These are phyloP conservation scores for Colaptes auratus DNA, from an alignment of 2,113 vertebrate species.

Conservation along the genomic window DNA sequence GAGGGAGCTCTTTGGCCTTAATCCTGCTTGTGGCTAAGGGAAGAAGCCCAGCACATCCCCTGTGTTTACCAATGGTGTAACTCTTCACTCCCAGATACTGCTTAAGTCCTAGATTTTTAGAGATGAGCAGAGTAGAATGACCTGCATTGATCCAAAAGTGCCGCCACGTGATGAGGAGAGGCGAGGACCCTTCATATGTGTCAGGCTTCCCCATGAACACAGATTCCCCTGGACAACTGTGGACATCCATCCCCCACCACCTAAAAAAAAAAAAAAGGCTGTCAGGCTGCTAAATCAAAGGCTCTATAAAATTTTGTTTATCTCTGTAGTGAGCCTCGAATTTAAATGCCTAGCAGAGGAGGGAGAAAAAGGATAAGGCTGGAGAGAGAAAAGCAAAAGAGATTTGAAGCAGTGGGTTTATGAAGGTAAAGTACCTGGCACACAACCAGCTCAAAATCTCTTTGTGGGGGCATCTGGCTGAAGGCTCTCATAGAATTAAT, in stretches of 20 bases:
- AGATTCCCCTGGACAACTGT: accelerated
- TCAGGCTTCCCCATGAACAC: neutral
- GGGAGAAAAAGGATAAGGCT: neutral
- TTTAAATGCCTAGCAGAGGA: conserved; percentile 18
- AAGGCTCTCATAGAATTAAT: neutral
- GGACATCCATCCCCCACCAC: neutral
- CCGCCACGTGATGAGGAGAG: neutral
- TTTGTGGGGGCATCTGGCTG: neutral
- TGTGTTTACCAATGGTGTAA: neutral
- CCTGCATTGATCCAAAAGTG: neutral
- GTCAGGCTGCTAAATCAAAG: conserved; percentile 19
- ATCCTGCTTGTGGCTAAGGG: conserved; percentile 48
- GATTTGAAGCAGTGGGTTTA: neutral
- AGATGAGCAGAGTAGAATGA: neutral
- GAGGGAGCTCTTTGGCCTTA: conserved; percentile 49
- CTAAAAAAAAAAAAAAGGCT: neutral
- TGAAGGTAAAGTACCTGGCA: neutral
- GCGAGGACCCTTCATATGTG: neutral
- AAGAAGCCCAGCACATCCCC: neutral
- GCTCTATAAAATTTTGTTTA: conserved; percentile 9
- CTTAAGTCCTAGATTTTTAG: neutral
- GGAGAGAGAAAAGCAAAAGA: conserved; percentile 17
- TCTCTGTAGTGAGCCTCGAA: neutral
- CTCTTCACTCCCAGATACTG: neutral
- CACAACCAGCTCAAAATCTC: neutral